Evolutionary conservation across 2,113 vertebrate species (phyloP).

Genomic region (Pterophyllum scalare): DNA sequence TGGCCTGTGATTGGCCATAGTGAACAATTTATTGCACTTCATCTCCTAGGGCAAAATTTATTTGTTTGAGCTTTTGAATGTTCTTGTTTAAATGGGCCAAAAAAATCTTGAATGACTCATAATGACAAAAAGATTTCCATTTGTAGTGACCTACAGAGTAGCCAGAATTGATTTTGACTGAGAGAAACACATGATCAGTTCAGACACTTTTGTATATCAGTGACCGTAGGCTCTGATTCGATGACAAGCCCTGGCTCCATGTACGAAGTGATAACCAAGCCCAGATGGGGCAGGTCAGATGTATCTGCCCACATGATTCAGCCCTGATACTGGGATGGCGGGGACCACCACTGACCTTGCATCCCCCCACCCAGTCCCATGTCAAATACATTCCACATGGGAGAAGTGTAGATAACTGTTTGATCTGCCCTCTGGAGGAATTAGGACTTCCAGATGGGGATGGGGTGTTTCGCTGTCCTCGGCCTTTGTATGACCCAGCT

Average conservation of each 20-base stretch:
- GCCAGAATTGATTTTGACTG: neutral
- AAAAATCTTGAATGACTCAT: neutral
- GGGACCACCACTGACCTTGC: conserved; percentile 2
- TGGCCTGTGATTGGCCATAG: too few relatives aligned
- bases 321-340: conserved; percentile 41
- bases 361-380: neutral
- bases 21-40: too few relatives aligned
- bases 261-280: conserved; percentile 60
- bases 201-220: conserved; percentile 30
- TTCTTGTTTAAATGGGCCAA: neutral
- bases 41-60: neutral
- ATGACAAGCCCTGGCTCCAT: conserved; percentile 53
- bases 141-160: neutral
- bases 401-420: conserved; percentile 63
- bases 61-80: neutral
- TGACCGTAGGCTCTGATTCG: conserved; percentile 40
- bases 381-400: conserved; percentile 73
- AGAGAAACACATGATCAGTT: conserved; percentile 8
- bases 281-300: conserved; percentile 69
- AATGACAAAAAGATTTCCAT: neutral
- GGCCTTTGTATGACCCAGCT: conserved; percentile 48
- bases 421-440: conserved; percentile 61
- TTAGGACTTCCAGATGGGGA: conserved; percentile 28
- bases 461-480: conserved; percentile 9
- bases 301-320: conserved; percentile 71